Evolutionary conservation across 2,888 invertebrate species (phyloP).

Genomic region (Lepidocyrtoides sp.): DNA sequence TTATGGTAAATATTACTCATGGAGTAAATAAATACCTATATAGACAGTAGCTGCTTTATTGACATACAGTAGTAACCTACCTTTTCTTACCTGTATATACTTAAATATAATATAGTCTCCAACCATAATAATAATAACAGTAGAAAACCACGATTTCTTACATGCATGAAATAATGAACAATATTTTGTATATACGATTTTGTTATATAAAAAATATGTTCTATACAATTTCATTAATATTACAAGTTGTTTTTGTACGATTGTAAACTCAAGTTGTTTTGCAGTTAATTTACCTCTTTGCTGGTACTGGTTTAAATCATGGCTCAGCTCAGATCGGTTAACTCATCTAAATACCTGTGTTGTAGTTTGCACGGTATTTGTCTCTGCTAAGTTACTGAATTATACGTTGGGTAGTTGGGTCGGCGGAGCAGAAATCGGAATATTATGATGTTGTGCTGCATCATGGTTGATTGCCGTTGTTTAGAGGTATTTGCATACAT

Average conservation of each 20-base stretch:
- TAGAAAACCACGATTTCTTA: too few species aligned
- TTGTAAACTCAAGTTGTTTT: background rate
- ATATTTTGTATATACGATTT: too few species aligned
- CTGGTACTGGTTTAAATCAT: background rate
- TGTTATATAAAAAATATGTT: background rate
- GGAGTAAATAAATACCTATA: conserved; percentile 18
- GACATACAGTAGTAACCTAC: conserved; percentile 13
- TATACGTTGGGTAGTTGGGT: too few species aligned
- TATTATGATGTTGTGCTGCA: conserved; percentile 13
- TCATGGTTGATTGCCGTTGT: conserved; percentile 45
- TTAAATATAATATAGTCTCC: background rate
- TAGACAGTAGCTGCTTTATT: conserved; percentile 28
- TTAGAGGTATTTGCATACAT: conserved; percentile 7
- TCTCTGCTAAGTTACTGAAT: too few species aligned
- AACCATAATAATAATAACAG: background rate
- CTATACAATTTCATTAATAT: background rate
- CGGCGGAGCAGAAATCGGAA: too few species aligned
- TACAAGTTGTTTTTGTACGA: background rate
- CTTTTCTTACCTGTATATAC: background rate
- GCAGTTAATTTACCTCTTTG: background rate
- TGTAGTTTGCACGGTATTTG: too few species aligned
- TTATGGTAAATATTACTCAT: background rate
- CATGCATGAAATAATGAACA: too few species aligned
- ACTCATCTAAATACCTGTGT: too few species aligned
- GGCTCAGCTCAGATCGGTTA: too few species aligned